These are phyloP conservation scores for Monarcha castaneiventris DNA, from an alignment of 2,113 vertebrate species.

Conservation along the genomic window DNA sequence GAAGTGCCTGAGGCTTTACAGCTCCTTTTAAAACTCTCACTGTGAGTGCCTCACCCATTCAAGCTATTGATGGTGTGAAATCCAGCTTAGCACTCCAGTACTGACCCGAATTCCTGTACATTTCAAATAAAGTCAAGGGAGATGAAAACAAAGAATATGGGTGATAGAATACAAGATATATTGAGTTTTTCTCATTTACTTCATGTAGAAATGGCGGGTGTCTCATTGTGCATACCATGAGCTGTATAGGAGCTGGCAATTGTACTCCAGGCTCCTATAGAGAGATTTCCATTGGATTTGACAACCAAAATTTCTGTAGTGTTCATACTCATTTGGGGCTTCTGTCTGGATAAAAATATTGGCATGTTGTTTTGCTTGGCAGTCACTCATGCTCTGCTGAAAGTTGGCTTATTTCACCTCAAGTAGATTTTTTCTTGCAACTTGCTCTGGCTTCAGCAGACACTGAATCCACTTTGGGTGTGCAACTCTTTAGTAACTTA, in stretches of 20 bases:
- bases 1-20: background rate
- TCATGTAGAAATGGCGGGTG: background rate
- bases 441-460: background rate
- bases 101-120: background rate
- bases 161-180: background rate
- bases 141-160: background rate
- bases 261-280: background rate
- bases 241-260: background rate
- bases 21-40: background rate
- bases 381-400: background rate
- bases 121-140: background rate
- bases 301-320: background rate
- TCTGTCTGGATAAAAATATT: background rate
- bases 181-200: background rate
- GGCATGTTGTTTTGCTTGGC: background rate
- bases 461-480: too few relatives aligned
- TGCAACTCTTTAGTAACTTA: fast-evolving
- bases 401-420: background rate
- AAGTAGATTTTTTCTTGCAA: fast-evolving
- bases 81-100: background rate
- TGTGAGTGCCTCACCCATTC: background rate
- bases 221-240: background rate
- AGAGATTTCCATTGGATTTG: background rate
- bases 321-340: background rate
- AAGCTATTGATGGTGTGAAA: background rate